Conservation (phyloP, 2,113 vertebrate species). For the Calidris pygmaea region DNA sequence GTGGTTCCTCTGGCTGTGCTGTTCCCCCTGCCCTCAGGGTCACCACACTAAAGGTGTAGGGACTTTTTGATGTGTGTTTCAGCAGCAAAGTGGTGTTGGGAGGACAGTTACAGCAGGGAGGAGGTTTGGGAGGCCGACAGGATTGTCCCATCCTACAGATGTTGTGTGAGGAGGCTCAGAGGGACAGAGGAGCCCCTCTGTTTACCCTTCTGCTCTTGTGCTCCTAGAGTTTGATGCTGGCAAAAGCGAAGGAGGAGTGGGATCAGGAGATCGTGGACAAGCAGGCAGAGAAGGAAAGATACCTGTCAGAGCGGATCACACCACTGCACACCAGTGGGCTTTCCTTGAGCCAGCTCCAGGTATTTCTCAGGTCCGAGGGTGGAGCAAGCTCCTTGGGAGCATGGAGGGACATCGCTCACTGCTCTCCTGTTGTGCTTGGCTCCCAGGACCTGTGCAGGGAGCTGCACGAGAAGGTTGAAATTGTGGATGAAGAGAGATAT, state of each 20-base stretch:
- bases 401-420: accelerated
- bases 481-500: conserved; percentile 92
- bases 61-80: conserved; percentile 4
- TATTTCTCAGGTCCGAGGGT: neutral
- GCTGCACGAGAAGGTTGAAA: conserved; percentile 86
- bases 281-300: conserved; percentile 86
- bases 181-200: neutral
- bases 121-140: neutral
- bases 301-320: conserved; percentile 84
- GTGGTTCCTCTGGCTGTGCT: accelerated
- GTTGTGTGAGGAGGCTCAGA: accelerated
- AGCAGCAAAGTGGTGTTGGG: neutral
- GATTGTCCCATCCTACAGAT: neutral
- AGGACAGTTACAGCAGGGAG: neutral
- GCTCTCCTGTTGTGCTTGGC: neutral
- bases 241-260: conserved; percentile 91
- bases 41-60: neutral
- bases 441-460: conserved; percentile 88
- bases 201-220: neutral
- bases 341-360: conserved; percentile 86
- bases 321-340: conserved; percentile 76
- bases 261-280: conserved; percentile 87
- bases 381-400: neutral
- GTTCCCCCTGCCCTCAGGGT: neutral
- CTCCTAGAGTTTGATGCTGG: conserved; percentile 89